These are phyloP conservation scores for Hippocampus zosterae DNA, from an alignment of 2,113 vertebrate species.

Conservation along the genomic window DNA sequence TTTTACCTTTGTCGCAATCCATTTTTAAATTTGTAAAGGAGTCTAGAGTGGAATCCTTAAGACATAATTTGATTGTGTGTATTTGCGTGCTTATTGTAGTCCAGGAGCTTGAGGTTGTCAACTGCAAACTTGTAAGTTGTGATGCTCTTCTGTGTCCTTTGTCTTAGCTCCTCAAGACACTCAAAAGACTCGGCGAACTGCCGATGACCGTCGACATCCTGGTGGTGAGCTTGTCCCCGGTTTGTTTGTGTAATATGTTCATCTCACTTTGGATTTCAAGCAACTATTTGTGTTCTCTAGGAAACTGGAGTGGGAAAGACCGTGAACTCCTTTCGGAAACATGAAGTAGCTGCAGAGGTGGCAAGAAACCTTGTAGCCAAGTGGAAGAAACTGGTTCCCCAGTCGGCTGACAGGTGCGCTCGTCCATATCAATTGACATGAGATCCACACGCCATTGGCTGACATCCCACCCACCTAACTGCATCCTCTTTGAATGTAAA, in stretches of 20 bases:
- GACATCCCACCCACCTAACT: no score
- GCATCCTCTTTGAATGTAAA: no score
- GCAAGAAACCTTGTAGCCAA: conserved; percentile 88
- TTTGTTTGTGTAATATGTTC: not conserved
- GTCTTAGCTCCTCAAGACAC: conserved; percentile 86
- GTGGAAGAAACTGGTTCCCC: conserved; percentile 95
- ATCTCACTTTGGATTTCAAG: not conserved
- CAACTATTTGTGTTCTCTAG: conserved; percentile 53
- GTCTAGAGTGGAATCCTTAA: not conserved
- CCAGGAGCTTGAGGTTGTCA: not conserved
- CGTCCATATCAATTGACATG: no score
- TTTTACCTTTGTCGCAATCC: not conserved
- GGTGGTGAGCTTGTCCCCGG: conserved; percentile 76
- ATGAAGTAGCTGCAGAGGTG: conserved; percentile 80
- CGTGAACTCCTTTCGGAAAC: conserved; percentile 94
- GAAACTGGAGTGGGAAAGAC: conserved; percentile 94
- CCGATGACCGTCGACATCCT: conserved; percentile 95
- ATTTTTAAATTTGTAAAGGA: not conserved
- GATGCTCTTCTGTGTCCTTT: not conserved
- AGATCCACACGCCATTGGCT: no score
- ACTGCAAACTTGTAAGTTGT: not conserved
- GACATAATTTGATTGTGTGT: not conserved
- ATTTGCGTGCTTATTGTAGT: not conserved
- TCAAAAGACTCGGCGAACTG: conserved; percentile 87
- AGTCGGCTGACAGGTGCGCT: conserved; percentile 78